Evolutionary conservation across 2,888 invertebrate species (phyloP).

Genomic region (Agrotis exclamationis): DNA sequence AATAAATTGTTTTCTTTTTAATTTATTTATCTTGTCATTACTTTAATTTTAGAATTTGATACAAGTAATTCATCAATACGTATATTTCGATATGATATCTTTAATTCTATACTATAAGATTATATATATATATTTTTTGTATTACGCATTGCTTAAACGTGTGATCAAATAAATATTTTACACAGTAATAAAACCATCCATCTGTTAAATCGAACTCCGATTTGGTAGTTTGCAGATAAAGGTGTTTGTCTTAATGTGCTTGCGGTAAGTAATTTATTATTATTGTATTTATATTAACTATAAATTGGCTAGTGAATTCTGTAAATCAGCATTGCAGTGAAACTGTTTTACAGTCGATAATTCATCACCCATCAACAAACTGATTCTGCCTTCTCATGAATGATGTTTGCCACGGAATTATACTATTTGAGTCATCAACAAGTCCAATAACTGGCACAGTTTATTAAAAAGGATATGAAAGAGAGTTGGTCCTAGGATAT

Average conservation of each 20-base stretch:
- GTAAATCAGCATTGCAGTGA: not conserved
- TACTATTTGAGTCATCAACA: not conserved
- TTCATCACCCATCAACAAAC: not conserved
- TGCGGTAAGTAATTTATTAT: not conserved
- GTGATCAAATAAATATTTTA: not conserved
- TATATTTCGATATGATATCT: no score
- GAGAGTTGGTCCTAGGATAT: not conserved
- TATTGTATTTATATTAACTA: not conserved
- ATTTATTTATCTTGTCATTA: no score
- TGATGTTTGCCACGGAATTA: not conserved
- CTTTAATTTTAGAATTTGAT: no score
- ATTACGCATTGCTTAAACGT: not conserved
- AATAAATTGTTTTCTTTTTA: no score
- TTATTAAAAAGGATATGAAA: not conserved
- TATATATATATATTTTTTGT: not conserved
- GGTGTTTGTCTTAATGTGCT: constrained; percentile 7
- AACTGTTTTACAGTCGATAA: no score
- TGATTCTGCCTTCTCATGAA: not conserved
- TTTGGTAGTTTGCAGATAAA: constrained; percentile 20
- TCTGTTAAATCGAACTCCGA: constrained; percentile 4
- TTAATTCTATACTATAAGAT: no score
- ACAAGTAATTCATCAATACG: no score
- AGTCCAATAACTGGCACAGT: not conserved
- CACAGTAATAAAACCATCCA: not conserved
- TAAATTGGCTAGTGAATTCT: not conserved